Conservation (phyloP, 2,797 vertebrate species). For the Diplodus sargus region DNA sequence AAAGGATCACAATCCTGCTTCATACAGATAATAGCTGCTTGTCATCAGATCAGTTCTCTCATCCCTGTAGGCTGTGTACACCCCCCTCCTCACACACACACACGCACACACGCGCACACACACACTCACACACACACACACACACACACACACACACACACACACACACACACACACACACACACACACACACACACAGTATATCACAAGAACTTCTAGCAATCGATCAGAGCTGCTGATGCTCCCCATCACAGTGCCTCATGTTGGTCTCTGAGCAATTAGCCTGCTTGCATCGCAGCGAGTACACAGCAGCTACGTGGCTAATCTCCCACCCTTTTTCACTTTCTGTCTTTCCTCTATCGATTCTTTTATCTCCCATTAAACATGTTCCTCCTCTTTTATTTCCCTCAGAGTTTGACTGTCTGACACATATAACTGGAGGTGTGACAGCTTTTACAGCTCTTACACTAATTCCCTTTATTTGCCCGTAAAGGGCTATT, state of each 20-base stretch:
- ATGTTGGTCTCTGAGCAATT: constrained; percentile 81
- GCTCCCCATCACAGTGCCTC: constrained; percentile 60
- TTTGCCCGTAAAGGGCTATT: constrained; percentile 77
- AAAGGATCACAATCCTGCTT: background rate
- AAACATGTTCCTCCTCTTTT: constrained; percentile 51
- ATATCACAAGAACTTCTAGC: constrained; percentile 51
- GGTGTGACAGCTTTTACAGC: constrained; percentile 79
- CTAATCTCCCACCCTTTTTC: constrained; percentile 69
- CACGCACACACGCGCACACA: too few species aligned
- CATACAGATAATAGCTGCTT: constrained; percentile 1
- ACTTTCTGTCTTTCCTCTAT: constrained; percentile 69
- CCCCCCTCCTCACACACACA: background rate
- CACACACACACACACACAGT: constrained; percentile 2
- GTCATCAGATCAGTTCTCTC: constrained; percentile 27
- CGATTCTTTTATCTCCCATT: constrained; percentile 68
- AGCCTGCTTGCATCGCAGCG: constrained; percentile 74
- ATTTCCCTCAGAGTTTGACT: constrained; percentile 53
- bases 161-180: constrained; percentile 5
- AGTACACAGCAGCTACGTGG: constrained; percentile 64
- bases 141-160: too few species aligned
- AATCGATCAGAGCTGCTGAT: constrained; percentile 71
- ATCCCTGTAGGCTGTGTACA: constrained; percentile 8
- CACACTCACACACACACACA: background rate
- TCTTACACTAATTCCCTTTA: constrained; percentile 78
- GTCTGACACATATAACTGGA: constrained; percentile 72